Evolutionary conservation across 2,888 invertebrate genomes (phyloP).

Genomic region (Ectemnius cavifrons): DNA sequence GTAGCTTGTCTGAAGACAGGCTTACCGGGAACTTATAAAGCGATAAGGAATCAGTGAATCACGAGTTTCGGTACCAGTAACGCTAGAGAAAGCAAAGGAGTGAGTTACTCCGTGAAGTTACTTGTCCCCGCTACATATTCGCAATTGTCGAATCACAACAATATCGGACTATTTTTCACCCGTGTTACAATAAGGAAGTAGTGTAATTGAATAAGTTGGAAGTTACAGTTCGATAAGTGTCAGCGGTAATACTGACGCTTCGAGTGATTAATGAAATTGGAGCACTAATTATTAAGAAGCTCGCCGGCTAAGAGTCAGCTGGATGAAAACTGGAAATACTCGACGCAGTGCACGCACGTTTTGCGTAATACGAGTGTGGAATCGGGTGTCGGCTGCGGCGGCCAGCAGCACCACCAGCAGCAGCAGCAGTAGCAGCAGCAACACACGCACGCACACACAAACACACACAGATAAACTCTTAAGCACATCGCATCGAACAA

Average conservation of each 20-base stretch:
- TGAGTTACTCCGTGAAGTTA: too few species aligned
- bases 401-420: too few species aligned
- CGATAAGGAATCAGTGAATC: conserved; percentile 16
- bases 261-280: too few species aligned
- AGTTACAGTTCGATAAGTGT: too few species aligned
- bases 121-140: too few species aligned
- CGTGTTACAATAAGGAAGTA: too few species aligned
- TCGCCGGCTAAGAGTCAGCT: not conserved
- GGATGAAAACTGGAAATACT: not conserved
- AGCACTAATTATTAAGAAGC: not conserved
- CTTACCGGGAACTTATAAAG: conserved; percentile 3
- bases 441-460: not conserved
- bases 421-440: too few species aligned
- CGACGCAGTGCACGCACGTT: conserved; percentile 19
- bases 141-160: too few species aligned
- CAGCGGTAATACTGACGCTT: too few species aligned
- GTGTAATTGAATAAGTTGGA: too few species aligned
- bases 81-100: too few species aligned
- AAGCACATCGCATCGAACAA: conserved; percentile 37
- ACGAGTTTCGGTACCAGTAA: not conserved
- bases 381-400: conserved; percentile 14
- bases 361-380: conserved; percentile 30
- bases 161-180: too few species aligned
- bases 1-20: not conserved
- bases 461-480: not conserved